These are phyloP conservation scores for Echinops telfairi DNA, from an alignment of 2,113 vertebrate genomes.

Conservation along the genomic window DNA sequence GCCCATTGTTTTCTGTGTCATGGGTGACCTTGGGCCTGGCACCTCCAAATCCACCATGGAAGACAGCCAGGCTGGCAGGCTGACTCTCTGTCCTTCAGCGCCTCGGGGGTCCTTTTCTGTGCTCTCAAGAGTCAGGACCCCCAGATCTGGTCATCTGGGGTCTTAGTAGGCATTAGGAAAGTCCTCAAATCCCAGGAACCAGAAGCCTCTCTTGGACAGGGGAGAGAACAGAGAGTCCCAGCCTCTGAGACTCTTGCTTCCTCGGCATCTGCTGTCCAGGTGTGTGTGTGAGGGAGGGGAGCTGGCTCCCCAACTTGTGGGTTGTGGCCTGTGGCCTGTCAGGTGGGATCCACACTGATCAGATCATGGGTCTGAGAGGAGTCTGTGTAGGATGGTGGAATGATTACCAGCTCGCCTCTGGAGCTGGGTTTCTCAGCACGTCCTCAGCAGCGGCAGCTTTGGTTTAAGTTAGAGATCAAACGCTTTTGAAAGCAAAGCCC, in stretches of 20 bases:
- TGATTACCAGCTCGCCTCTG: accelerated
- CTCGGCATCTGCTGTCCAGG: too few species aligned
- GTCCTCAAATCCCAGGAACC: not conserved
- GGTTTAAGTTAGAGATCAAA: too few species aligned
- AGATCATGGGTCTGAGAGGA: not conserved
- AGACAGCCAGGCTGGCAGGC: constrained; percentile 25
- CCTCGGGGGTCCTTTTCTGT: not conserved
- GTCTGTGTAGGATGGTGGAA: accelerated
- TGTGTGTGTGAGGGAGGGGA: too few species aligned
- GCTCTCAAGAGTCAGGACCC: not conserved
- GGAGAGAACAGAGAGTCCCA: not conserved
- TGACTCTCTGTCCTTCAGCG: not conserved
- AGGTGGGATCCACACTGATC: not conserved
- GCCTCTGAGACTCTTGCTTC: too few species aligned
- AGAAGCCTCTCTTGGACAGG: not conserved
- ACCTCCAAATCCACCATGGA: not conserved
- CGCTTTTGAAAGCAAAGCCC: not conserved
- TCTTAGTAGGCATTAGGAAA: not conserved
- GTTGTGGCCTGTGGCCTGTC: not conserved
- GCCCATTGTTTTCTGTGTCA: constrained; percentile 70
- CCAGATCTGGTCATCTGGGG: not conserved
- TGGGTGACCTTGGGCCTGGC: constrained; percentile 51
- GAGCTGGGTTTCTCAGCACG: not conserved
- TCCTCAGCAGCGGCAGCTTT: not conserved
- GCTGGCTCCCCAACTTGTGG: not conserved